A percentile compares a stretch with the other conserved stretches of the same genome.
These are phyloP conservation scores for Procambarus clarkii DNA, from an alignment of 1,140 invertebrate species.

Conservation along the genomic window DNA sequence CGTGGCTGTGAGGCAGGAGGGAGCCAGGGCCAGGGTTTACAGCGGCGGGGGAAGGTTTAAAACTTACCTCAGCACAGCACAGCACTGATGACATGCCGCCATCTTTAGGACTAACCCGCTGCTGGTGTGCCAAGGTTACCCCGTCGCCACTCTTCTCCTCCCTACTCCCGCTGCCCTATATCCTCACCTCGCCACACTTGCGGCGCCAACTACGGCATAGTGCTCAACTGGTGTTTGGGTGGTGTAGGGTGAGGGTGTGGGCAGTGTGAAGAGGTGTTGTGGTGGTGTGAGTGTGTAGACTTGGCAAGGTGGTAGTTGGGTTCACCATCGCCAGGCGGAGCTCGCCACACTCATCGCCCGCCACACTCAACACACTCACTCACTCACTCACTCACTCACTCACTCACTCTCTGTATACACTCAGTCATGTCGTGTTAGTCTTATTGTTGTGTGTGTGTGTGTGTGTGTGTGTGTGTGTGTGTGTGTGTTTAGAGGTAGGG, in stretches of 20 bases:
- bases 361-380: too few relatives aligned
- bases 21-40: too few relatives aligned
- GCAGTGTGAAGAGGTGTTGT: not conserved
- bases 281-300: not conserved
- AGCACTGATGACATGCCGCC: conserved; percentile 95
- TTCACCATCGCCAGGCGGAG: conserved; percentile 4
- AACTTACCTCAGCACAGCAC: conserved; percentile 92
- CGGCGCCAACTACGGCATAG: too few relatives aligned
- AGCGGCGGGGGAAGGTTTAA: conserved; percentile 21
- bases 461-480: too few relatives aligned
- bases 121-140: not conserved
- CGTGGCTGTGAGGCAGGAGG: too few relatives aligned
- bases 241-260: too few relatives aligned
- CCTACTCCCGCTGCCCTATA: not conserved
- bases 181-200: too few relatives aligned
- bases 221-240: not conserved
- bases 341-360: not conserved
- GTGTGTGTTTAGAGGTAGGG: too few relatives aligned
- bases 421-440: too few relatives aligned
- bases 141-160: not conserved
- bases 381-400: too few relatives aligned
- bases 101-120: conserved; percentile 80
- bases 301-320: not conserved
- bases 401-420: too few relatives aligned
- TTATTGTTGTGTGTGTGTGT: too few relatives aligned